A percentile compares a stretch with the other conserved stretches of the same genome.
Evolutionary conservation across 2,113 vertebrate genomes (phyloP).

Genomic region (Podarcis cretensis): DNA sequence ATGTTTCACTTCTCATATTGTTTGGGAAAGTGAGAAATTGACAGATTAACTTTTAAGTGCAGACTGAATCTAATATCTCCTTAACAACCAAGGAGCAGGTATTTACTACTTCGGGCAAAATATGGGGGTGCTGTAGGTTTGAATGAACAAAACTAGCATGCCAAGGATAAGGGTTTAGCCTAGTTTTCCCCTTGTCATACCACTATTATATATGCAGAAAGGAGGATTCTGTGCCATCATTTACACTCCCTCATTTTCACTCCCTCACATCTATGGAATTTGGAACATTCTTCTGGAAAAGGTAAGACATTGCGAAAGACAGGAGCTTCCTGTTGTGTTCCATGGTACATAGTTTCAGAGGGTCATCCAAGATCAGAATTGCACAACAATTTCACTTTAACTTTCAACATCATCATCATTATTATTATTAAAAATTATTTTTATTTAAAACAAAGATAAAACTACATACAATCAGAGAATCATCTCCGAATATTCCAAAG

Average conservation of each 20-base stretch:
- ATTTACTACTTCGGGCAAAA: not conserved
- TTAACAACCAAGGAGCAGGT: no score
- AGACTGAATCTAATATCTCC: no score
- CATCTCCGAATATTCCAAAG: no score
- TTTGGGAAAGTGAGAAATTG: no score
- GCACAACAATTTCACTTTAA: not conserved
- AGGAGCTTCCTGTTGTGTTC: not conserved
- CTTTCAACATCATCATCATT: not conserved
- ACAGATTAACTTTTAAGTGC: no score
- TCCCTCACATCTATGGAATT: not conserved
- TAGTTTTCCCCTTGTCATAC: not conserved
- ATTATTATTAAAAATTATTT: no score
- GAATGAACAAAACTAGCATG: not conserved
- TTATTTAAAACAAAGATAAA: no score
- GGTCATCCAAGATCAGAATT: not conserved
- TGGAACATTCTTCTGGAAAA: not conserved
- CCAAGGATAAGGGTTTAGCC: not conserved
- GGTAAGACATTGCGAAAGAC: fast-evolving
- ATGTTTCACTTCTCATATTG: no score
- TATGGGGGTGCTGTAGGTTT: not conserved
- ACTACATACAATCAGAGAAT: no score
- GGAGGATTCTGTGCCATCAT: fast-evolving
- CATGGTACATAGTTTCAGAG: fast-evolving
- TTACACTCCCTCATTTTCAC: not conserved
- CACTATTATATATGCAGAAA: not conserved